These are phyloP conservation scores for Hiodon tergisus DNA, from an alignment of 2,113 vertebrate species.

Conservation along the genomic window DNA sequence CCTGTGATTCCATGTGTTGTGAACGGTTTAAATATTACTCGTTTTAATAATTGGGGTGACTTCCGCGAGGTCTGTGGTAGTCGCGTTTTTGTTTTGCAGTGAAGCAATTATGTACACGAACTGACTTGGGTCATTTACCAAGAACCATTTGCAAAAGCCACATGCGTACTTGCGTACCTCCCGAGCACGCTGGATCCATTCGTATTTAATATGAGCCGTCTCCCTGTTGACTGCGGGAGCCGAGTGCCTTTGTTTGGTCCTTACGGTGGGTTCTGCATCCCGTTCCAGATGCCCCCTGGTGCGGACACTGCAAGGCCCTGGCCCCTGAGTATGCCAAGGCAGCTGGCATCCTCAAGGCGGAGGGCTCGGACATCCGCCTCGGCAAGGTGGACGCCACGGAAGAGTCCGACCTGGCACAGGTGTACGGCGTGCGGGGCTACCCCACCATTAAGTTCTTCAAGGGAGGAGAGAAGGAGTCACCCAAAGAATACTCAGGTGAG, in stretches of 20 bases:
- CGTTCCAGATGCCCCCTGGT: slow-evolving; percentile 88
- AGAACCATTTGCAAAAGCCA: too few species aligned
- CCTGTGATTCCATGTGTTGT: too few species aligned
- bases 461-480: slow-evolving; percentile 77
- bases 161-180: too few species aligned
- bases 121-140: too few species aligned
- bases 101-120: too few species aligned
- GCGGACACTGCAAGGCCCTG: slow-evolving; percentile 95
- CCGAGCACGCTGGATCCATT: too few species aligned
- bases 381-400: slow-evolving; percentile 94
- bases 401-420: slow-evolving; percentile 87
- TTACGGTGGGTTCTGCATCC: neutral
- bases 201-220: neutral
- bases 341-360: slow-evolving; percentile 74
- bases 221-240: too few species aligned
- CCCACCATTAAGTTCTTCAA: slow-evolving; percentile 98
- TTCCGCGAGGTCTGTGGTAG: too few species aligned
- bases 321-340: slow-evolving; percentile 90
- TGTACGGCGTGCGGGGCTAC: slow-evolving; percentile 85
- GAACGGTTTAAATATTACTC: too few species aligned
- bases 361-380: slow-evolving; percentile 79
- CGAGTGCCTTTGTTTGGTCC: too few species aligned
- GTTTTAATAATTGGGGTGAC: too few species aligned
- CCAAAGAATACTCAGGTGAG: slow-evolving; percentile 89
- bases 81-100: too few species aligned